A percentile compares a stretch with the other conserved stretches of the same genome.
phyloP scores from a whole-genome alignment of 2,888 invertebrate species.

The Alsophila aescularia region DNA sequence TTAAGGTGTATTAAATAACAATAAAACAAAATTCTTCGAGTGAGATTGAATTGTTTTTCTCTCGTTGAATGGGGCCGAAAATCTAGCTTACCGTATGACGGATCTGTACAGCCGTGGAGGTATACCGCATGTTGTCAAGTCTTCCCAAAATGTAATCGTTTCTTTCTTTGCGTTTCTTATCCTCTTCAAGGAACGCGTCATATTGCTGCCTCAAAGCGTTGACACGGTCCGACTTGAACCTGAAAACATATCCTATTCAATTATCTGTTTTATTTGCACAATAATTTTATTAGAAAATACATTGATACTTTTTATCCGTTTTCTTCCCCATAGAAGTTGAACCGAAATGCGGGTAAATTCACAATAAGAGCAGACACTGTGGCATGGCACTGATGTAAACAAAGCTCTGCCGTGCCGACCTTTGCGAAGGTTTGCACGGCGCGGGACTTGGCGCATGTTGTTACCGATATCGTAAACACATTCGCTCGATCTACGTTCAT shows the following conservation, averaged over 20 bases:
- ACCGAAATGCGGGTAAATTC: conserved; percentile 18
- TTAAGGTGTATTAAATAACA: background rate
- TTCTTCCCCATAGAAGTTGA: conserved; percentile 64
- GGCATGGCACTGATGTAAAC: conserved; percentile 63
- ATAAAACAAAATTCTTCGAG: background rate
- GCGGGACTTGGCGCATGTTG: conserved; percentile 49
- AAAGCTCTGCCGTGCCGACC: conserved; percentile 72
- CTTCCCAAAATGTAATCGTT: conserved; percentile 75
- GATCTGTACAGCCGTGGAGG: conserved; percentile 52
- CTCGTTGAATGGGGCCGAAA: background rate
- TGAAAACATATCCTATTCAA: conserved; percentile 40
- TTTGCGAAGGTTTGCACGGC: conserved; percentile 67
- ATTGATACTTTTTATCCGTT: conserved; percentile 67
- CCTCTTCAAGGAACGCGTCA: conserved; percentile 75
- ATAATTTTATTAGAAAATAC: background rate
- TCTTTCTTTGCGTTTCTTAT: conserved; percentile 74
- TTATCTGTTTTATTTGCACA: background rate
- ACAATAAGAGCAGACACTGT: conserved; percentile 28
- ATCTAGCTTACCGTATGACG: conserved; percentile 50
- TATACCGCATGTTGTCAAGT: conserved; percentile 72
- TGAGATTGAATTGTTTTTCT: background rate
- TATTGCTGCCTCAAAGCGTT: conserved; percentile 72
- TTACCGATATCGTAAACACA: conserved; percentile 44
- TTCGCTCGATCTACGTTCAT: conserved; percentile 50
- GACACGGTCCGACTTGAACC: conserved; percentile 69